Base-by-base conservation (phyloP, 2,888 invertebrate species). In the Orthosia cruda region DNA sequence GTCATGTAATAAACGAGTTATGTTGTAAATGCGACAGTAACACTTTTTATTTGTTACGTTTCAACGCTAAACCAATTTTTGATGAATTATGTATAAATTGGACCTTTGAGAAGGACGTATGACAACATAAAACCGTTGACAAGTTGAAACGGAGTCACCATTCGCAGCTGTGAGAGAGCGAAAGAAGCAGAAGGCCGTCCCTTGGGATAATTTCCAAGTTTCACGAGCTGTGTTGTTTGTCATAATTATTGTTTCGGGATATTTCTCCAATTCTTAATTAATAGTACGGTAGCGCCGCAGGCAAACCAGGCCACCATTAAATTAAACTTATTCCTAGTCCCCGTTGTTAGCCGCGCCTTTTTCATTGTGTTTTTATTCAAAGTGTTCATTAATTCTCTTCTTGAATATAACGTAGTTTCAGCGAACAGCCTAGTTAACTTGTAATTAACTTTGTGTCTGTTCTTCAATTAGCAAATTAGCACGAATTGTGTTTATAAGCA, bases 401-500 rank as follows among this genome's bases (percentile, higher is more conserved):
- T 74, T 26, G 45, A 73, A 52, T n/a, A 47, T 45, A n/a, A 40
- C 18, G 50, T 54, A 49, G 75, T 59, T 40, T 81, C 49, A 59
- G 74, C 49, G 52, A 74, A 77, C 74, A 81, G 74, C 23, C 18
- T 81, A 58, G 74, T 81, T 58, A 64, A 57, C 40, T 49, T 58
- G 23, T 16, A 70, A 78, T 76, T 78, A 70, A 70, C 54, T 32
- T 16, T 16, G 59, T 59, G 15, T 72, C 47, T 59, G 74, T 74
- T 74, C 63, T 59, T 40, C 63, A 81, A 74, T 81, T 64, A 81
- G 54, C 49, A 13, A 81, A 74, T 81, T 64, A 81, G 54, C 49
- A 13, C n/a, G 45, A 13, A 5, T 72, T 57, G 73, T 73, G 45
- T 73, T 76, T 62, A 20, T 80, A 71, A 61, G 80, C 59, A 45